Evolutionary conservation across 2,888 invertebrate genomes (phyloP).

Genomic region (Resseliella maxima): DNA sequence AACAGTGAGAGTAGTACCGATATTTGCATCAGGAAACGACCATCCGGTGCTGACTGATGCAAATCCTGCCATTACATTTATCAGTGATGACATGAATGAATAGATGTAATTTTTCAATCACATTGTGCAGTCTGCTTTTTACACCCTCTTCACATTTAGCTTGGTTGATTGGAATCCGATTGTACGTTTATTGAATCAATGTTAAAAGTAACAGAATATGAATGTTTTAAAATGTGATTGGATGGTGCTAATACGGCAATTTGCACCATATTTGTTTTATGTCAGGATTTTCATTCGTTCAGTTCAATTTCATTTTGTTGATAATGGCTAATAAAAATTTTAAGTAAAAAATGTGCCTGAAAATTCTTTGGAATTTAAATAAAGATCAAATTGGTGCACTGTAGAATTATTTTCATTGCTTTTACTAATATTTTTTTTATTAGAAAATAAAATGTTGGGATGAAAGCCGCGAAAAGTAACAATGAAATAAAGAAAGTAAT

Average conservation of each 20-base stretch:
- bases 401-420: not conserved
- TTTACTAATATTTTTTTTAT: not conserved
- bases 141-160: not conserved
- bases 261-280: not conserved
- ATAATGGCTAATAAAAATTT: slow-evolving; percentile 8
- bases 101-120: not conserved
- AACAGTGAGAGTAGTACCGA: no score
- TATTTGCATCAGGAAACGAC: not conserved
- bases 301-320: not conserved
- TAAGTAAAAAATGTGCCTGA: not conserved
- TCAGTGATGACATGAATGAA: not conserved
- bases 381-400: not conserved
- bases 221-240: slow-evolving; percentile 3
- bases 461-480: not conserved
- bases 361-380: not conserved
- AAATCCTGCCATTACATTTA: not conserved
- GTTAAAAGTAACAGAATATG: not conserved
- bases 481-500: not conserved
- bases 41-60: not conserved
- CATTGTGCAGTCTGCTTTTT: not conserved
- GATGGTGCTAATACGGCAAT: not conserved
- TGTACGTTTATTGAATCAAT: not conserved
- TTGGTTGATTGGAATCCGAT: not conserved
- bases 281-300: not conserved
- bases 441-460: slow-evolving; percentile 2